Evolutionary conservation across 2,797 vertebrate species (phyloP).

Genomic region (Acestrorhynchus altus): DNA sequence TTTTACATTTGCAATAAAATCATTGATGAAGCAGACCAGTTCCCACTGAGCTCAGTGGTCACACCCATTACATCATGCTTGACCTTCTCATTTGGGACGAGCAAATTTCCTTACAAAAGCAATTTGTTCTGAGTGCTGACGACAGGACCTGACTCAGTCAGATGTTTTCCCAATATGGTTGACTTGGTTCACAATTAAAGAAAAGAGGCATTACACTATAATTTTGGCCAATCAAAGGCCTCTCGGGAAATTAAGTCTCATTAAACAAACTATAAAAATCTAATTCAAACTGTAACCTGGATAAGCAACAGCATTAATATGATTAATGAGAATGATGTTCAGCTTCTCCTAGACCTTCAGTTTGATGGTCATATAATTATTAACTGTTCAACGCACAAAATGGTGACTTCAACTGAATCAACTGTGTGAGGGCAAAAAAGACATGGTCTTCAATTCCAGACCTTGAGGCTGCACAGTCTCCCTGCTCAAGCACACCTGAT

Average conservation of each 20-base stretch:
- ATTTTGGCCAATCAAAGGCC: background rate
- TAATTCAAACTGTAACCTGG: background rate
- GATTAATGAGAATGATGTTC: background rate
- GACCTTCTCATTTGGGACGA: constrained; percentile 37
- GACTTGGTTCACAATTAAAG: constrained; percentile 8
- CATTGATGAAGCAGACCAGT: constrained; percentile 33
- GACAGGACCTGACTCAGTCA: constrained; percentile 20
- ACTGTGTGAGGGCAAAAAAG: background rate
- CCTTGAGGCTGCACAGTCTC: too few species aligned
- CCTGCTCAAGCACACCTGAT: too few species aligned
- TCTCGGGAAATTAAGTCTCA: background rate
- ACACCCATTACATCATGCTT: constrained; percentile 53
- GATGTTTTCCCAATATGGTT: constrained; percentile 5
- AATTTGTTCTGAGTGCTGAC: constrained; percentile 32
- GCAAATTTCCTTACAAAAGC: constrained; percentile 37
- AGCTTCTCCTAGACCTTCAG: background rate
- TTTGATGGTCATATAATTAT: background rate
- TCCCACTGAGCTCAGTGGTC: constrained; percentile 48
- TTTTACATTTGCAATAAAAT: constrained; percentile 48
- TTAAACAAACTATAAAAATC: background rate
- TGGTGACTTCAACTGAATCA: background rate
- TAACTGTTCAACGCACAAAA: background rate
- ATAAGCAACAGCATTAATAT: background rate
- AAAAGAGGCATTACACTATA: background rate
- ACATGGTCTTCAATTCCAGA: too few species aligned